Evolutionary conservation across 2,888 invertebrate genomes (phyloP).

Genomic region (Tortrix viridana): DNA sequence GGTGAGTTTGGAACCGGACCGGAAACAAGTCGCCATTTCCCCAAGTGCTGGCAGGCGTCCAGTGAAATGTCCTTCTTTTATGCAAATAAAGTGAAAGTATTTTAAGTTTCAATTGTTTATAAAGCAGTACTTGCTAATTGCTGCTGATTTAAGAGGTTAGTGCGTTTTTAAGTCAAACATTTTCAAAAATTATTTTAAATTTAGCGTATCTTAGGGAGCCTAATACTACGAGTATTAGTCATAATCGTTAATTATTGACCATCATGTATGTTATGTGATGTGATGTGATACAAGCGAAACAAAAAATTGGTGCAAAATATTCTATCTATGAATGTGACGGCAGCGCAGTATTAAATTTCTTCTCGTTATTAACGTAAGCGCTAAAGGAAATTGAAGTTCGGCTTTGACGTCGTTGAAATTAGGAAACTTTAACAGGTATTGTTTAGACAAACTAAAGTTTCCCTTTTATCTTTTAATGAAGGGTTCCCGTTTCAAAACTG

Average conservation of each 20-base stretch:
- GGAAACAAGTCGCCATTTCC: constrained; percentile 29
- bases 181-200: constrained; percentile 18
- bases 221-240: neutral
- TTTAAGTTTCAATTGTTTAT: constrained; percentile 24
- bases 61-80: constrained; percentile 45
- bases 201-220: constrained; percentile 10
- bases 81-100: constrained; percentile 50
- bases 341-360: constrained; percentile 21
- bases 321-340: constrained; percentile 1
- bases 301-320: too few species aligned
- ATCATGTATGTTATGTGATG: neutral
- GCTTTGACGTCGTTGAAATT: constrained; percentile 44
- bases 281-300: neutral
- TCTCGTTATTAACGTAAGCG: constrained; percentile 16
- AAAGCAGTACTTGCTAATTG: constrained; percentile 7
- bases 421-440: constrained; percentile 47
- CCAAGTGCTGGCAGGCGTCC: constrained; percentile 52
- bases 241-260: neutral
- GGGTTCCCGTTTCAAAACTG: constrained; percentile 46
- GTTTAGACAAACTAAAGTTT: constrained; percentile 45
- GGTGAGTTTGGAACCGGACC: neutral
- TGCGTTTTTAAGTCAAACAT: neutral
- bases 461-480: constrained; percentile 58
- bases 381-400: constrained; percentile 30
- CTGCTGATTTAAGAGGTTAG: constrained; percentile 9